Evolutionary conservation across 2,113 vertebrate genomes (phyloP).

Genomic region (Salminus brasiliensis): DNA sequence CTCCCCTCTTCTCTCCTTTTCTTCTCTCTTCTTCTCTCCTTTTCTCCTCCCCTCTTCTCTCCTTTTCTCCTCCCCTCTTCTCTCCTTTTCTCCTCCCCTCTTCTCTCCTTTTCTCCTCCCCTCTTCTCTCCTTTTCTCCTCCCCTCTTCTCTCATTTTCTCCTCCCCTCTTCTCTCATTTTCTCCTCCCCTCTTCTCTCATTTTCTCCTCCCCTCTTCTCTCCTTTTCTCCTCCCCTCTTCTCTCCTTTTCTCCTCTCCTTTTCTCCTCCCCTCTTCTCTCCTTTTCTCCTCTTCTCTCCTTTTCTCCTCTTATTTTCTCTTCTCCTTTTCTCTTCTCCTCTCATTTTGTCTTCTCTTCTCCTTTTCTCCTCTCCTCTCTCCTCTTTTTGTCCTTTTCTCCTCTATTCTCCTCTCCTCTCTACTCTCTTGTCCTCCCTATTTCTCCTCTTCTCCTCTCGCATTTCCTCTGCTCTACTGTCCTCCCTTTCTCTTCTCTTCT

Average conservation of each 20-base stretch:
- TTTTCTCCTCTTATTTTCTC: not conserved
- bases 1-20: constrained; percentile 3
- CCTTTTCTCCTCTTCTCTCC: not conserved
- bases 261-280: not conserved
- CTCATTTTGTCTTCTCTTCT: not conserved
- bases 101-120: constrained; percentile 28
- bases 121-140: too few species aligned
- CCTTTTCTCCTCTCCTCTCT: not conserved
- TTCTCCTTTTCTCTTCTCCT: not conserved
- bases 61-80: not conserved
- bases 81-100: not conserved
- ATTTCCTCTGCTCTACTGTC: not conserved
- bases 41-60: constrained; percentile 7
- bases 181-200: not conserved
- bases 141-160: too few species aligned
- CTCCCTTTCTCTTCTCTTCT: not conserved
- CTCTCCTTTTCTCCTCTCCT: not conserved
- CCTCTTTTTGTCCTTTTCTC: not conserved
- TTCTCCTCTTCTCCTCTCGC: not conserved
- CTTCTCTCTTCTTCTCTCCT: constrained; percentile 2
- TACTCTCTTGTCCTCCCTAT: not conserved
- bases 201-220: constrained; percentile 10
- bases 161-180: not conserved
- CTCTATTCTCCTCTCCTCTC: not conserved
- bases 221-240: too few species aligned